Evolutionary conservation across 2,888 invertebrate species (phyloP), one percentile per base, ranked within the genome.

Genomic region (Heliconius aoede): DNA sequence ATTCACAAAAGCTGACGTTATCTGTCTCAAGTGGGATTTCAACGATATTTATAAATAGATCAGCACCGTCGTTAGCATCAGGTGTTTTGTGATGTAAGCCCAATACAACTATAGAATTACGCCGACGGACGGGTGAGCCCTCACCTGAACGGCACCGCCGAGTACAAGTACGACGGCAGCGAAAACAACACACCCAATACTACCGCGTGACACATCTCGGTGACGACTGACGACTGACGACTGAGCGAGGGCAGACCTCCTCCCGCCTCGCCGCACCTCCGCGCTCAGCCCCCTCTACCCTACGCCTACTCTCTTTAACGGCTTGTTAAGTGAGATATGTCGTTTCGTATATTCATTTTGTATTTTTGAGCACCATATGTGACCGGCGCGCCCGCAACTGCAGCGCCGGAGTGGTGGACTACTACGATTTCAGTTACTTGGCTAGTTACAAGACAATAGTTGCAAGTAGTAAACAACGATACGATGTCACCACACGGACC

Each of bases 71-170:
- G 9, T 68, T 65, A 5, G 21, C 8, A 60, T 36, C 40, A 26
- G 60, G n/a, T 30, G 55, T 24, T 58, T 24, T 32, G 36, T 36
- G 24, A 24, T 32, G 24, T 7, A 71, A 32, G 69, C 51, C 24
- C 32, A 60, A 60, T 26, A 61, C 3, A 36, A 36, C 21, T 21
- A 26, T 40, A 61, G 60, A 13, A 26, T 36, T 21, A 36, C 21
- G 26, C 60, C 13, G 36, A 26, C 24, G 26, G 30, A 79, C 65
- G 73, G 74, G 86, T n/a, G n/a, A n/a, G n/a, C n/a, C n/a, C 90
- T 92, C 90, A 93, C 93, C 92, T 92, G 91, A 92, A 93, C 82
- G 92, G 91, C 78, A 91, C 90, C 78, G 91, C 90, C 83, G 93
- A 89, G 87, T 92, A 93, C 79, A 93, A 84, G 84, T 92, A 92